phyloP scores from a whole-genome alignment of 1,140 invertebrate species.

The Papilio machaon region DNA sequence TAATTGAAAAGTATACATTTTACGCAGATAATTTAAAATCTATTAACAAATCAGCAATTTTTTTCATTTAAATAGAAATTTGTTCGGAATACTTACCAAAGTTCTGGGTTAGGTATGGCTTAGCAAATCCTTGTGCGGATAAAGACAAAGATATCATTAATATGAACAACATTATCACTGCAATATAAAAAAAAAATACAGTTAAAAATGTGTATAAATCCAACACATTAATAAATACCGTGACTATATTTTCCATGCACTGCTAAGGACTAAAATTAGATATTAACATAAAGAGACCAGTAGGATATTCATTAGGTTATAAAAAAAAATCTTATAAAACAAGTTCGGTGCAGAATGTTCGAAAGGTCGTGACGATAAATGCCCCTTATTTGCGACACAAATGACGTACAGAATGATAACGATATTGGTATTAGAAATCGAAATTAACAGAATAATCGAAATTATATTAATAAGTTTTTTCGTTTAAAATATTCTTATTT shows the following conservation, averaged over 20 bases:
- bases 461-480: too few species aligned
- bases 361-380: not conserved
- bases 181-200: not conserved
- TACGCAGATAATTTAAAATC: not conserved
- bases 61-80: too few species aligned
- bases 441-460: not conserved
- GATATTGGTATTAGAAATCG: not conserved
- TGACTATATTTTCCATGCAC: not conserved
- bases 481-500: too few species aligned
- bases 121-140: not conserved
- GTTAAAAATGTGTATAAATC: not conserved
- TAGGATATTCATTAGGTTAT: not conserved
- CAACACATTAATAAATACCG: not conserved
- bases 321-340: constrained; percentile 3
- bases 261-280: not conserved
- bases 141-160: not conserved
- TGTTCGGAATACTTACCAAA: not conserved
- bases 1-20: not conserved
- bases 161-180: not conserved
- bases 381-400: not conserved
- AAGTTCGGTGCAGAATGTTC: not conserved
- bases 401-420: not conserved
- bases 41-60: not conserved
- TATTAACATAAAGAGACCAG: not conserved
- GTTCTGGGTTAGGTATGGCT: not conserved